These are phyloP conservation scores for Nephrotoma flavescens DNA, from an alignment of 2,888 invertebrate genomes.

Conservation along the genomic window DNA sequence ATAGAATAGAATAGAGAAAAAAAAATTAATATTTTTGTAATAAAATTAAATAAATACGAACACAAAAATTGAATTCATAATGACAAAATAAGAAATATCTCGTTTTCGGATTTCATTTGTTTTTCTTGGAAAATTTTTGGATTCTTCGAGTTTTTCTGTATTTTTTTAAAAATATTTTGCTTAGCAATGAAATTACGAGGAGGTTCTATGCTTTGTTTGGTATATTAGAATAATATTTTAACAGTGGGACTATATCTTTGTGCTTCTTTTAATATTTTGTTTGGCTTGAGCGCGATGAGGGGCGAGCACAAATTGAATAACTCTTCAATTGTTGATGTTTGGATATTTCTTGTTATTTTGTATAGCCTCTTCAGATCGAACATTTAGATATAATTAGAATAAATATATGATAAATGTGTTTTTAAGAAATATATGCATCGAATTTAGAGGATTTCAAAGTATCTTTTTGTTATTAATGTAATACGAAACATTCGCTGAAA, in stretches of 20 bases:
- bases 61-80: background rate
- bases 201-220: background rate
- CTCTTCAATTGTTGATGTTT: no score
- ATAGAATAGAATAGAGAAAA: background rate
- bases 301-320: background rate
- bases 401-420: no score
- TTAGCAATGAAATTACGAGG: background rate
- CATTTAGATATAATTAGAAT: no score
- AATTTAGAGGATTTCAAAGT: no score
- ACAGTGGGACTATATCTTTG: background rate
- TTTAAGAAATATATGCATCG: no score
- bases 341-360: no score
- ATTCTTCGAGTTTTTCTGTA: background rate
- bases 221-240: background rate
- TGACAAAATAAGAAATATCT: background rate
- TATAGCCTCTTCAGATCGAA: no score
- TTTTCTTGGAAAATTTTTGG: background rate
- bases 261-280: background rate
- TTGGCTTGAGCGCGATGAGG: background rate
- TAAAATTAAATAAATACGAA: background rate
- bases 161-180: background rate
- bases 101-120: background rate
- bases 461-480: no score
- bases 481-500: no score
- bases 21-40: background rate